Evolutionary conservation across 1,140 invertebrate genomes (phyloP).

Genomic region (Plectus sambesii): DNA sequence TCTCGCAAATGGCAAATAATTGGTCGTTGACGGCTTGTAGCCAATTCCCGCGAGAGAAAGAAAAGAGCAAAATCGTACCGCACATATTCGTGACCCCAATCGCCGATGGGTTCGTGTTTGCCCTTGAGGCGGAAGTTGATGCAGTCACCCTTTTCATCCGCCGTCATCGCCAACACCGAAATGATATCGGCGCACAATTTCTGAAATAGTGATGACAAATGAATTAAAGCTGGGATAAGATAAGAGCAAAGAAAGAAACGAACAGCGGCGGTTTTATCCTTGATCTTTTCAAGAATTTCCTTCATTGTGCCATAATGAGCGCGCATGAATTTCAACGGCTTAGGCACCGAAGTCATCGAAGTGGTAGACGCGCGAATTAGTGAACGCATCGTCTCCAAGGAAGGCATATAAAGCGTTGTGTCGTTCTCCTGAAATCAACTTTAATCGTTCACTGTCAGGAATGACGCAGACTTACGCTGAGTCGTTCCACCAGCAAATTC

Average conservation of each 20-base stretch:
- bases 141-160: conserved; percentile 71
- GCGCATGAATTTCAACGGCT: conserved; percentile 92
- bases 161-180: conserved; percentile 86
- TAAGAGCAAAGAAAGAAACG: too few relatives aligned
- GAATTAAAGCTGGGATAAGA: too few relatives aligned
- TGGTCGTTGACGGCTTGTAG: too few relatives aligned
- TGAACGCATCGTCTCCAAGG: conserved; percentile 72
- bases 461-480: conserved; percentile 58
- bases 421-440: conserved; percentile 59
- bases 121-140: conserved; percentile 73
- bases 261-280: conserved; percentile 36
- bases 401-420: conserved; percentile 64
- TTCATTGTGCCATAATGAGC: conserved; percentile 87
- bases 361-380: conserved; percentile 91
- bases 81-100: conserved; percentile 99
- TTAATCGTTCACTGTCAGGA: conserved; percentile 4
- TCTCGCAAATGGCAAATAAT: too few relatives aligned
- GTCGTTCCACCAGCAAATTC: conserved; percentile 74
- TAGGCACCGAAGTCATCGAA: conserved; percentile 98
- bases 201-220: too few relatives aligned
- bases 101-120: conserved; percentile 70
- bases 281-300: conserved; percentile 67
- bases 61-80: conserved; percentile 58
- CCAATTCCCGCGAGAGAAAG: too few relatives aligned
- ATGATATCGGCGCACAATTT: conserved; percentile 82